A percentile compares a stretch with the other conserved stretches of the same genome.
phyloP scores from a whole-genome alignment of 2,888 invertebrate genomes.

The Hydroisotoma schaefferi region DNA sequence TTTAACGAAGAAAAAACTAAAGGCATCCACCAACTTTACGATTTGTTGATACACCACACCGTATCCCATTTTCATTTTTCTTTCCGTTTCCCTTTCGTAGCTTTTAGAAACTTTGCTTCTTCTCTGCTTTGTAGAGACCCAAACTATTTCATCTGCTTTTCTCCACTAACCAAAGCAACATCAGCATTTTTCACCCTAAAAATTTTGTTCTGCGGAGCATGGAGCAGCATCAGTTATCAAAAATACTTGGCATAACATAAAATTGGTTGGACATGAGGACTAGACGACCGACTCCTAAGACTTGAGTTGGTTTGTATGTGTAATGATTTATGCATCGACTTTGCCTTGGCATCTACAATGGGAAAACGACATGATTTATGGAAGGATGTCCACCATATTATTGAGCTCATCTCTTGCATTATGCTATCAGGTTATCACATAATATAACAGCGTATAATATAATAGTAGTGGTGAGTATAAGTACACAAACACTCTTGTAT shows the following conservation, averaged over 20 bases:
- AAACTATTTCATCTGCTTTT: too few species aligned
- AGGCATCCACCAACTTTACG: too few species aligned
- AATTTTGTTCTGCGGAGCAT: too few species aligned
- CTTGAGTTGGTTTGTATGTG: background rate
- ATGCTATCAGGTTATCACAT: background rate
- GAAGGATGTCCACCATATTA: conserved; percentile 48
- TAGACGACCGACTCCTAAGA: conserved; percentile 1
- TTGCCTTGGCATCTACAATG: conserved; percentile 45
- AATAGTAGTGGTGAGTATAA: too few species aligned
- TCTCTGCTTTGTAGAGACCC: too few species aligned
- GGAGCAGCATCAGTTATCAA: background rate
- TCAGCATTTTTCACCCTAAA: too few species aligned
- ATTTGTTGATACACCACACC: too few species aligned
- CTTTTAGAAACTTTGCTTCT: background rate
- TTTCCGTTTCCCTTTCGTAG: background rate
- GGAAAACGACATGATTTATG: conserved; percentile 49
- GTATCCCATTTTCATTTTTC: too few species aligned
- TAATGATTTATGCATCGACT: conserved; percentile 48
- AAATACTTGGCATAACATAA: background rate
- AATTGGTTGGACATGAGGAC: background rate
- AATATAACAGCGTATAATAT: background rate
- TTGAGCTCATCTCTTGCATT: conserved; percentile 36
- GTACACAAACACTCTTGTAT: too few species aligned
- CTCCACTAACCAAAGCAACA: too few species aligned
- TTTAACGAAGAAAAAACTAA: too few species aligned